These are phyloP conservation scores for Caradrina kadenii DNA, from an alignment of 2,888 invertebrate species.

Conservation along the genomic window DNA sequence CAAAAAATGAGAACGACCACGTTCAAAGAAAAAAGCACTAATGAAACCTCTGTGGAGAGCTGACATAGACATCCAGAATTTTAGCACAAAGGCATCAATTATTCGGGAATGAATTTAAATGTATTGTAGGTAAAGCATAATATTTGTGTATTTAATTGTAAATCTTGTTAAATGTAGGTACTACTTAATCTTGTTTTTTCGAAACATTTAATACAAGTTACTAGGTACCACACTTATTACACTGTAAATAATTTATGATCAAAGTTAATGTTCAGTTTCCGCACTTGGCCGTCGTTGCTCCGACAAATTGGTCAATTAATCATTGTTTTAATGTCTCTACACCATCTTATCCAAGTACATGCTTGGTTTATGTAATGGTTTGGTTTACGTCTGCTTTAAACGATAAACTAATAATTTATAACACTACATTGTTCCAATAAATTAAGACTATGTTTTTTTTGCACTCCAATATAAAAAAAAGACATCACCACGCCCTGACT, in stretches of 20 bases:
- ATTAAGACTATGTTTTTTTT: neutral
- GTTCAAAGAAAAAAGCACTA: too few relatives aligned
- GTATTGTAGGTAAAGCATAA: too few relatives aligned
- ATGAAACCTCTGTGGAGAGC: too few relatives aligned
- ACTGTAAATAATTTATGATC: slow-evolving; percentile 59
- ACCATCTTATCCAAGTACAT: slow-evolving; percentile 64
- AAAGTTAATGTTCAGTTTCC: slow-evolving; percentile 67
- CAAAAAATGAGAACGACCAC: too few relatives aligned
- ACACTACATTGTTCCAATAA: slow-evolving; percentile 39
- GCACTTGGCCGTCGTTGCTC: slow-evolving; percentile 61
- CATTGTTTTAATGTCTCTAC: slow-evolving; percentile 78
- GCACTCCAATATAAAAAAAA: neutral
- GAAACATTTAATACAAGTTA: slow-evolving; percentile 20
- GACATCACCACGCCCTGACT: neutral
- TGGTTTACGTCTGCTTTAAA: slow-evolving; percentile 47
- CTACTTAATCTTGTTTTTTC: slow-evolving; percentile 33
- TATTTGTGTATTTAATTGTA: too few relatives aligned
- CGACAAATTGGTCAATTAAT: slow-evolving; percentile 83
- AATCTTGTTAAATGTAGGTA: slow-evolving; percentile 13
- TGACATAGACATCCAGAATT: too few relatives aligned
- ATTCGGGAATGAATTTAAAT: too few relatives aligned
- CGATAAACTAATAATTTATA: slow-evolving; percentile 18
- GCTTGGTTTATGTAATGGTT: slow-evolving; percentile 65
- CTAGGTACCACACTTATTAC: slow-evolving; percentile 36
- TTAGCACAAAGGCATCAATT: too few relatives aligned